Evolutionary conservation across 2,888 invertebrate genomes (phyloP), one percentile per base, ranked within the genome.

Genomic region (Lysandra bellargus): DNA sequence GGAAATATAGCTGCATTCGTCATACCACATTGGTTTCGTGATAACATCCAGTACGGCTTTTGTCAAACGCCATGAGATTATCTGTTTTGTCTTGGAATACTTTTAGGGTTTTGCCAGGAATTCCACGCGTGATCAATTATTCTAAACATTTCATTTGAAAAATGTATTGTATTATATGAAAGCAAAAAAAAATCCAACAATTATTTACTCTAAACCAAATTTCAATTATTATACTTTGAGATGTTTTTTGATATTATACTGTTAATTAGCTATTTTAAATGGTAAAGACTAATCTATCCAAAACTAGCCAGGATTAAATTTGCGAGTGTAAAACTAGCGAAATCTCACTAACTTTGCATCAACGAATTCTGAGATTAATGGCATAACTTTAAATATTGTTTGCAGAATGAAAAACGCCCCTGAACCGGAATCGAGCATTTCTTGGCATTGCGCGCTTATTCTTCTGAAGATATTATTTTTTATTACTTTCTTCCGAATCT

Each of bases 1-100:
- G 87, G 89, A 90, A 89, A 91, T 90, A 92, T 91, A 89, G 88
- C 87, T 89, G 90, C 90, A 90, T 91, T 88, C 88, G 88, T 91
- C 90, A 90, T 90, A 88, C 87, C 85, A 85, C 85, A 87, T 84
- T 84, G 86, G 84, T 87, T 86, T 87, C 86, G 85, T 87, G 91
- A 90, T 91, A 91, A 86, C 86, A 85, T 33, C 30, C 49, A 44
- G 49, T 75, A 53, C 17, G 14, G 30, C 75, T 57, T 9, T 33
- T 76, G 76, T 76, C 76, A 76, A 76, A 75, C 49, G 5, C 76
- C 33, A 33, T 57, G 33, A 6, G 33, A 57, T 69, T 33, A 37
- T 69, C 37, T 40, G n/a, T 37, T n/a, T 74, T 44, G 3, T 44
- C 69, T 69, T 69, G 6, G 4, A 69, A 69, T 69, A 69, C 69